phyloP scores from a whole-genome alignment of 2,113 vertebrate species.

The Apistogramma diplotaenia region DNA sequence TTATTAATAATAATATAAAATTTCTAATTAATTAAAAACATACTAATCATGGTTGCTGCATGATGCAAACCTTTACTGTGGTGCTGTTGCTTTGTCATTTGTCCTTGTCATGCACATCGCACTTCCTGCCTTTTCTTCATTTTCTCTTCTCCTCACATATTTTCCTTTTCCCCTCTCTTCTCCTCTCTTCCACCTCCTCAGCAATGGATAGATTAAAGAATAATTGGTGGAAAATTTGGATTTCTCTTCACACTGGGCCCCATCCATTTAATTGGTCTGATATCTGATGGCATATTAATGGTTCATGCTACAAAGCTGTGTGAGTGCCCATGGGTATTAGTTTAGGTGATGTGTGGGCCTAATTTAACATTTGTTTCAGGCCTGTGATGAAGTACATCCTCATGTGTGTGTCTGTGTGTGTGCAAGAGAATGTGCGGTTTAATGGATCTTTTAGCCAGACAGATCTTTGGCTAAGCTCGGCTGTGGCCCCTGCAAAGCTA shows the following conservation, averaged over 20 bases:
- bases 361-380: conserved; percentile 34
- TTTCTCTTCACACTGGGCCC: conserved; percentile 37
- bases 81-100: background rate
- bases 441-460: conserved; percentile 55
- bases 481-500: conserved; percentile 54
- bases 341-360: conserved; percentile 24
- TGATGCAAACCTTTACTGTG: background rate
- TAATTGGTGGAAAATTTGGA: conserved; percentile 57
- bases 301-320: background rate
- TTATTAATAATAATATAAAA: background rate
- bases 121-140: background rate
- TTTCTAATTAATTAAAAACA: background rate
- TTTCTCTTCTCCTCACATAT: background rate
- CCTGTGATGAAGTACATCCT: conserved; percentile 25
- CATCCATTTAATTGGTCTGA: conserved; percentile 31
- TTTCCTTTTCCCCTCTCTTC: background rate
- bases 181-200: background rate
- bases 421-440: conserved; percentile 19
- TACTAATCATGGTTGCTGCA: background rate
- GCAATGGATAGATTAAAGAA: conserved; percentile 33
- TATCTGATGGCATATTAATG: conserved; percentile 54
- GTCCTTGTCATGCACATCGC: background rate
- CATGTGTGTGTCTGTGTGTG: background rate
- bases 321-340: conserved; percentile 3
- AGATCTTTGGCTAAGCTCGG: conserved; percentile 53